Percentiles rank a stretch among this genome's conserved stretches.
Conservation (phyloP, 2,113 vertebrate species). For the Cyanoderma ruficeps region DNA sequence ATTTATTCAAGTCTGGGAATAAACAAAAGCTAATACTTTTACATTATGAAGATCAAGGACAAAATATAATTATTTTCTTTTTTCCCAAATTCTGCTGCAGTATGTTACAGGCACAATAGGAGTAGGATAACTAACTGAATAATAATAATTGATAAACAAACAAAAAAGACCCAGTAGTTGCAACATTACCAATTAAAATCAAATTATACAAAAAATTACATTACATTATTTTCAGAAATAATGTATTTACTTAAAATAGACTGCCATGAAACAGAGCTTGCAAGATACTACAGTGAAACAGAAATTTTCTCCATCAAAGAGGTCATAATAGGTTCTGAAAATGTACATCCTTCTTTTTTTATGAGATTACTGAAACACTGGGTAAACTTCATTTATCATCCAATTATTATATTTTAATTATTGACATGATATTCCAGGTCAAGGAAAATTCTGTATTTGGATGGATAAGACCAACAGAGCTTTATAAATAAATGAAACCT, state of each 20-base stretch:
- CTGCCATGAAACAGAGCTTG: not conserved
- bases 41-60: not conserved
- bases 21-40: not conserved
- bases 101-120: not conserved
- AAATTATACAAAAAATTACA: not conserved
- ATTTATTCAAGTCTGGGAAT: not conserved
- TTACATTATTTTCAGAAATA: not conserved
- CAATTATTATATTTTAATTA: not conserved
- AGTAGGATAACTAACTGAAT: not conserved
- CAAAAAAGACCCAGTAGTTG: not conserved
- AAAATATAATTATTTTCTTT: not conserved
- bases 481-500: slow-evolving; percentile 17
- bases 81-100: not conserved
- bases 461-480: not conserved
- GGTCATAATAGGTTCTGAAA: not conserved
- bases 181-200: not conserved
- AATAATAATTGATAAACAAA: not conserved
- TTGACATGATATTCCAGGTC: not conserved
- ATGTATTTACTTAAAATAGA: not conserved
- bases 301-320: not conserved
- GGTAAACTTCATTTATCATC: not conserved
- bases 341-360: not conserved
- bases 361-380: not conserved
- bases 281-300: not conserved
- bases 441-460: not conserved